Conservation (phyloP, 1,140 invertebrate species). For the Branchinecta lindahli region DNA sequence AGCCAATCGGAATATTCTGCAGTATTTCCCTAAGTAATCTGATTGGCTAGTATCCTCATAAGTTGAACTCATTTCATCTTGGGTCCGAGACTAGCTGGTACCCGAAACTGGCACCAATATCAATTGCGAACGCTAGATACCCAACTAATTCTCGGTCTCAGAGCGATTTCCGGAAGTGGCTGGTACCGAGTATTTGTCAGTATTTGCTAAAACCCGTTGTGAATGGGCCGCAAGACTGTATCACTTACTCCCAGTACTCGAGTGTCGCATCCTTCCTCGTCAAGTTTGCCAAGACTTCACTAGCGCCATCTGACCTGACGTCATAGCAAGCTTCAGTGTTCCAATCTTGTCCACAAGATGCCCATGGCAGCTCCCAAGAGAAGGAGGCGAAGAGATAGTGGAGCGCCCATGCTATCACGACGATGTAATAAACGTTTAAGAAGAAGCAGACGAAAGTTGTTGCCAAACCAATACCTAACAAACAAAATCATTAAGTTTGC, state of each 20-base stretch:
- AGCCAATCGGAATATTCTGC: no score
- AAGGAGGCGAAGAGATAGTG: conserved; percentile 94
- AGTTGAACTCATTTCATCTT: no score
- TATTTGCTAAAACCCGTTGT: no score
- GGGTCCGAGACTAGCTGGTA: no score
- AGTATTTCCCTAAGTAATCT: no score
- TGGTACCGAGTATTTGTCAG: no score
- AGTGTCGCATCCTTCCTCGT: not conserved
- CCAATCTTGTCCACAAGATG: conserved; percentile 84
- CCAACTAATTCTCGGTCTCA: no score
- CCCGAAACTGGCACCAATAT: no score
- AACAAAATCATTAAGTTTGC: not conserved
- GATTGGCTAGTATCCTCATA: no score
- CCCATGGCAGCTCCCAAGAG: conserved; percentile 75
- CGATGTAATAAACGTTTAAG: conserved; percentile 99
- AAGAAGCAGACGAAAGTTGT: conserved; percentile 97
- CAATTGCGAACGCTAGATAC: no score
- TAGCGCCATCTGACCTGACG: conserved; percentile 52
- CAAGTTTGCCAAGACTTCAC: not conserved
- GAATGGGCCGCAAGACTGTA: no score
- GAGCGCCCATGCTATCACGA: conserved; percentile 92
- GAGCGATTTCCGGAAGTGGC: no score
- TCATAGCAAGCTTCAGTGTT: conserved; percentile 64
- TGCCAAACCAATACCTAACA: conserved; percentile 84
- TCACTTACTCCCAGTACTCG: conserved; percentile 11